Evolutionary conservation across 2,888 invertebrate species (phyloP), one percentile per base, ranked within the genome.

Genomic region (Lasioglossum zephyrum): DNA sequence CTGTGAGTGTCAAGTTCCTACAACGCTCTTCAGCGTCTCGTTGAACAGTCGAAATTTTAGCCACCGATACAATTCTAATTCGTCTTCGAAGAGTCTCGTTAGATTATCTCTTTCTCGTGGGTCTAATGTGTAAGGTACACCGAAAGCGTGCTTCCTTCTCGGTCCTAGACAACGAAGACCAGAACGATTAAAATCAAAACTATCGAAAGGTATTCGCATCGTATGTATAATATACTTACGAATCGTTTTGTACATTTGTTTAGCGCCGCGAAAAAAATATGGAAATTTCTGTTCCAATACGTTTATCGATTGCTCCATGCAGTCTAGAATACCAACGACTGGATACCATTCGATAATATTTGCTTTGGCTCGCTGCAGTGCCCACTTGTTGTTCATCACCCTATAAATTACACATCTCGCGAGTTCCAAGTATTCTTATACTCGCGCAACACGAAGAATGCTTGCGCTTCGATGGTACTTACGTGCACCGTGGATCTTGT

Each of bases 11-110:
- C 69, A 77, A n/a, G 16, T 57, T 53, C 49, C 39, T 0, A 22
- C n/a, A 11, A 13, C 89, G 53, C 92, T 90, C 44, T 87, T 88
- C 26, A 87, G 88, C 16, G 92, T 91, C 69, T 94, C 93, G 66
- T 93, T 93, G 26, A 95, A 86, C 49, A 97, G 94, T 86, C 96
- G 95, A 36, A 94, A 94, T 91, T 95, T 96, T 8, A 96, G 93
- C 96, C 96, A 96, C 74, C 96, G 93, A 92, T 96, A 97, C 93
- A 97, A 96, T 88, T 96, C 96, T 84, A 96, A 95, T 93, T 97
- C 97, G 31, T 94, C 94, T 70, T 92, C 93, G n/a, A 96, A 93
- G 66, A 95, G 93, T 82, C 95, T 93, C 79, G 93, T 93, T 63
- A 93, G 85, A 26, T 89, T 85, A 72, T 92, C 91, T 74, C 89